A percentile compares a stretch with the other conserved stretches of the same genome.
phyloP scores from a whole-genome alignment of 2,797 vertebrate species.

The Rachycentron canadum region DNA sequence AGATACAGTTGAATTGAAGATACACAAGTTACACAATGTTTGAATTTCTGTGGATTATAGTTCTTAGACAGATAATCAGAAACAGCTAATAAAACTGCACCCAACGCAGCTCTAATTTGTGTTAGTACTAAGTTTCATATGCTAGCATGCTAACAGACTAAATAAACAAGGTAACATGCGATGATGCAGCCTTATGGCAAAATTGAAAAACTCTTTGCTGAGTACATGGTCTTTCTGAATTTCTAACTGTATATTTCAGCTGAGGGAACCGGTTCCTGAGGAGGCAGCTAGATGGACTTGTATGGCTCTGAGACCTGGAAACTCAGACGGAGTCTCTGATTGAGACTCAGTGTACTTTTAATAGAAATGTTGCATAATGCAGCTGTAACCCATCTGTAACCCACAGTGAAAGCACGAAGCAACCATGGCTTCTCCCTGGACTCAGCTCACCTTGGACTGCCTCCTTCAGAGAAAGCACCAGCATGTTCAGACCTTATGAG shows the following conservation, averaged over 20 bases:
- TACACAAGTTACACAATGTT: no score
- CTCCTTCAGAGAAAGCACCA: background rate
- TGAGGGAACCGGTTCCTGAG: background rate
- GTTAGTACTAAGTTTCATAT: background rate
- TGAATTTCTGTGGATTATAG: no score
- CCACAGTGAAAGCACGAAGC: constrained; percentile 11
- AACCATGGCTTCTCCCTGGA: constrained; percentile 3
- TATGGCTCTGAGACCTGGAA: background rate
- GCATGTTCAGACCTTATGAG: constrained; percentile 13
- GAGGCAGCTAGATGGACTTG: background rate
- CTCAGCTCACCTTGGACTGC: background rate
- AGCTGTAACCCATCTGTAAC: background rate
- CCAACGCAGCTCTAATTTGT: no score
- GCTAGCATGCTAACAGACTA: background rate
- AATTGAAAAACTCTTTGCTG: no score
- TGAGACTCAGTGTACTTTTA: constrained; percentile 13
- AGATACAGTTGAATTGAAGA: no score
- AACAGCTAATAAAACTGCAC: no score
- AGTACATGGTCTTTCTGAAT: no score
- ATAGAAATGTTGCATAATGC: constrained; percentile 19
- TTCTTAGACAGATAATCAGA: no score
- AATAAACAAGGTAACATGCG: background rate
- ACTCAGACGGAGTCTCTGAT: background rate
- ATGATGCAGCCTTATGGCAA: no score
- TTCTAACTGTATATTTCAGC: no score